A percentile compares a stretch with the other conserved stretches of the same genome.
phyloP scores from a whole-genome alignment of 37 sponge, comb jelly and placozoan species.

The Trichoplax adhaerens region DNA sequence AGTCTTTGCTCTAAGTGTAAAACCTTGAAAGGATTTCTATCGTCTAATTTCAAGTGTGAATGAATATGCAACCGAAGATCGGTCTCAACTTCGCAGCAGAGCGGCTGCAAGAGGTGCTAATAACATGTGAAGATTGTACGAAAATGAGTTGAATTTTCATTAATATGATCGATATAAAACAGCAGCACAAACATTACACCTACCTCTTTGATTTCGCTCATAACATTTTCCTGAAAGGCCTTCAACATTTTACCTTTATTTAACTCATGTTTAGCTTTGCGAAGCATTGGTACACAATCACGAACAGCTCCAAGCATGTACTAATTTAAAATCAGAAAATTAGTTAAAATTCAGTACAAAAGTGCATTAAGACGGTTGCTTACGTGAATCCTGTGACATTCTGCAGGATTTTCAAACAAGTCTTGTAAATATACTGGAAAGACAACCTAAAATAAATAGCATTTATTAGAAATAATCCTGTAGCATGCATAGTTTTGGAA shows the following conservation, averaged over 20 bases:
- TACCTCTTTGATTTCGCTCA: slow-evolving; percentile 17
- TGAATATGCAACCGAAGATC: slow-evolving; percentile 78
- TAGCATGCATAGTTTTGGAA: neutral
- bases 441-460: slow-evolving; percentile 30
- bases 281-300: slow-evolving; percentile 60
- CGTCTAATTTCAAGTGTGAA: slow-evolving; percentile 74
- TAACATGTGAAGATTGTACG: neutral
- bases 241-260: slow-evolving; percentile 20
- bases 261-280: slow-evolving; percentile 29
- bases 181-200: neutral
- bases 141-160: neutral
- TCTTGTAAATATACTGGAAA: slow-evolving; percentile 63
- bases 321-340: slow-evolving; percentile 13
- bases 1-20: neutral
- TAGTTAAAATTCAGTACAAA: neutral
- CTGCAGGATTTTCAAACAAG: slow-evolving; percentile 43
- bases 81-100: slow-evolving; percentile 65
- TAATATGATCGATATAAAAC: neutral
- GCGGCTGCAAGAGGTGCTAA: slow-evolving; percentile 38
- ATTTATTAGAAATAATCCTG: neutral
- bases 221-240: slow-evolving; percentile 49
- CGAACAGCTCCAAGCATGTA: slow-evolving; percentile 85
- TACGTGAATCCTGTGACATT: slow-evolving; percentile 65
- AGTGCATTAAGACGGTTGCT: neutral
- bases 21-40: slow-evolving; percentile 87